phyloP scores from a whole-genome alignment of 2,888 invertebrate genomes.

The Tenodera sinensis region DNA sequence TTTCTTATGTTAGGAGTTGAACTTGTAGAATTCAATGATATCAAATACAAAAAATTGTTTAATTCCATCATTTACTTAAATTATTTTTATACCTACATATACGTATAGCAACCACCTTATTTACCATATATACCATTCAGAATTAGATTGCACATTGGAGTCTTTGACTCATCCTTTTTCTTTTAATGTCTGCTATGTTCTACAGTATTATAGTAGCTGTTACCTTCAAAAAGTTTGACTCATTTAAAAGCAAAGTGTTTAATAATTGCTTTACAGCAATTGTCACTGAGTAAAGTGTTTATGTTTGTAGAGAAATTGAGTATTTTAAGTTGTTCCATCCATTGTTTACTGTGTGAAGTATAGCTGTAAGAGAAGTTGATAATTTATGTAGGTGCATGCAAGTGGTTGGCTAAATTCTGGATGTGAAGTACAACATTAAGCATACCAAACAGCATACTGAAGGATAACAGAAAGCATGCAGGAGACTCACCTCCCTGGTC shows the following conservation, averaged over 20 bases:
- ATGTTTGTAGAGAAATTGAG: not conserved
- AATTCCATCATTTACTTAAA: too few species aligned
- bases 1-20: too few species aligned
- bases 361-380: not conserved
- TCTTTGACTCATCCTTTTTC: too few species aligned
- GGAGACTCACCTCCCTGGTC: slow-evolving; percentile 98
- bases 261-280: not conserved
- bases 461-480: not conserved
- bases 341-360: not conserved
- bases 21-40: too few species aligned
- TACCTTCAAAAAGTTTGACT: not conserved
- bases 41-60: too few species aligned
- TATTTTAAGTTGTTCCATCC: not conserved
- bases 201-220: not conserved
- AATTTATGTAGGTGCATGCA: not conserved
- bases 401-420: not conserved
- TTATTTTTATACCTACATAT: too few species aligned
- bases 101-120: too few species aligned
- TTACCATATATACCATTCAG: too few species aligned
- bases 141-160: too few species aligned
- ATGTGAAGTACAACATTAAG: not conserved
- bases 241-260: not conserved
- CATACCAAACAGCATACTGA: not conserved
- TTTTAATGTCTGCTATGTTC: not conserved
- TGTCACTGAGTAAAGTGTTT: not conserved